phyloP scores from a whole-genome alignment of 2,113 vertebrate species.

The Sterna hirundo region DNA sequence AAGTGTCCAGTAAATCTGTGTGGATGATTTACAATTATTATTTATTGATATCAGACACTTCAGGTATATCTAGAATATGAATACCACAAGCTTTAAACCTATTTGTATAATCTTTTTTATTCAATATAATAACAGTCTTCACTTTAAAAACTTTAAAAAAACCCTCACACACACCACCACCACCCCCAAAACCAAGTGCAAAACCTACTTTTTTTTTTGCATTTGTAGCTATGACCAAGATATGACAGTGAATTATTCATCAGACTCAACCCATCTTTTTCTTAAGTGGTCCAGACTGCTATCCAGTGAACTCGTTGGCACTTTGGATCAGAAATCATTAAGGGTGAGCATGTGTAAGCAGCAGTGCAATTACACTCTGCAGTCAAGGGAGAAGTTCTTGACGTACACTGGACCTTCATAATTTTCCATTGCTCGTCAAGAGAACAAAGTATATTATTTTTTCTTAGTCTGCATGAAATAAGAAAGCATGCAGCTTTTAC shows the following conservation, averaged over 20 bases:
- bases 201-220: not conserved
- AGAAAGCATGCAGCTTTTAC: not conserved
- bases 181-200: no score
- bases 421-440: not conserved
- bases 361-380: not conserved
- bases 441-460: not conserved
- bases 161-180: no score
- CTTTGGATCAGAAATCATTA: not conserved
- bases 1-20: not conserved
- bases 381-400: not conserved
- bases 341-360: not conserved
- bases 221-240: not conserved
- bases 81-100: not conserved
- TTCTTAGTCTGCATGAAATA: not conserved
- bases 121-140: not conserved
- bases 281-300: not conserved
- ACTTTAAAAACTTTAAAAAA: not conserved
- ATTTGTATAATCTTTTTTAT: not conserved
- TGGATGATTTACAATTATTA: not conserved
- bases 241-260: not conserved
- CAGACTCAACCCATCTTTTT: not conserved
- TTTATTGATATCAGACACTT: not conserved
- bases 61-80: not conserved
- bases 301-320: not conserved
- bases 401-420: not conserved